Evolutionary conservation across 1,140 invertebrate genomes (phyloP).

Genomic region (Caenorhabditis remanei): DNA sequence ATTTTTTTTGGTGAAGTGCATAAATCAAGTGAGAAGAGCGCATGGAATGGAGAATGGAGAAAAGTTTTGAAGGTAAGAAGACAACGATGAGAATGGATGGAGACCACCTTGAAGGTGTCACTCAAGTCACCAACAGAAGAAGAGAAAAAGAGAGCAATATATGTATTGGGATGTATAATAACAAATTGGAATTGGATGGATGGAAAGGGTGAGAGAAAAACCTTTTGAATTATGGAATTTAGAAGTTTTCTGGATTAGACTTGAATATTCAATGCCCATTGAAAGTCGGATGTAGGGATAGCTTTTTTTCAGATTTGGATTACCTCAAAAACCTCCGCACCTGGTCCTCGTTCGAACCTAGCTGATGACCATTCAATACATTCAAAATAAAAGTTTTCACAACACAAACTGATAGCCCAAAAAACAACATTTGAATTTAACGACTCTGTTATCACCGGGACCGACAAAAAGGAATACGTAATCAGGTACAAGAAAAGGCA

Average conservation of each 20-base stretch:
- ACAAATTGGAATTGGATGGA: neutral
- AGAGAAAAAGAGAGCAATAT: neutral
- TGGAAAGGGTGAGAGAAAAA: no score
- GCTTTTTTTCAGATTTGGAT: no score
- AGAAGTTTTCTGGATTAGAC: no score
- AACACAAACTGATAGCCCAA: neutral
- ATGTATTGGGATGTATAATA: no score
- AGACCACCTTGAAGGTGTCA: conserved; percentile 22
- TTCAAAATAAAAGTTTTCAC: no score
- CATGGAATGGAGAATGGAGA: neutral
- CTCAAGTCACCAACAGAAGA: neutral
- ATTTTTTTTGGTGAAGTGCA: conserved; percentile 33
- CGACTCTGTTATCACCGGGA: conserved; percentile 25
- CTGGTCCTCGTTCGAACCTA: no score
- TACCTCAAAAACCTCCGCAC: no score
- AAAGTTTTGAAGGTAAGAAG: conserved; percentile 21
- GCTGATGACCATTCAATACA: no score
- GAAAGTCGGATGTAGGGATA: no score
- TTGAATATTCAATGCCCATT: no score
- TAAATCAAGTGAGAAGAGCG: conserved; percentile 28
- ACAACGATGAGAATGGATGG: neutral
- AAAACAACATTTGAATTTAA: conserved; percentile 10
- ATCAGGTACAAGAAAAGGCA: neutral
- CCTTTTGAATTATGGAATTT: no score
- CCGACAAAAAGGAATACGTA: conserved; percentile 47